A percentile compares a stretch with the other conserved stretches of the same genome.
phyloP scores from a whole-genome alignment of 2,797 vertebrate species.

The Meriones psammophilus region DNA sequence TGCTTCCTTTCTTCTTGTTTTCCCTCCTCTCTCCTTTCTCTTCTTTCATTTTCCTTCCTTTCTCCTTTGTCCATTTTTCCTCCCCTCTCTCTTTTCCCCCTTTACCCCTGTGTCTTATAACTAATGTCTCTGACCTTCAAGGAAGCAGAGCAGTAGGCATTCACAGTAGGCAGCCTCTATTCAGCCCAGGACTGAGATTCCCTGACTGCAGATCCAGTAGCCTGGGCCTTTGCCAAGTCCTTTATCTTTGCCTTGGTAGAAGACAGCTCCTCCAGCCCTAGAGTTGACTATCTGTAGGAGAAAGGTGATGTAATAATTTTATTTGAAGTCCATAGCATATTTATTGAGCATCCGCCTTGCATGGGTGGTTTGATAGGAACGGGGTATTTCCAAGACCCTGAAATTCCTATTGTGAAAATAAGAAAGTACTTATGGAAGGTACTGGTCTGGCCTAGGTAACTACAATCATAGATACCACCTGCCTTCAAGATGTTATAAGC shows the following conservation, averaged over 20 bases:
- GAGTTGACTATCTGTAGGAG: background rate
- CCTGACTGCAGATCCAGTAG: background rate
- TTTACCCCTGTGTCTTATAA: background rate
- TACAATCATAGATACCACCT: background rate
- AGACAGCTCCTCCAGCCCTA: background rate
- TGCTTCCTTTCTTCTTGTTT: too few relatives aligned
- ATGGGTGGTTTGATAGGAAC: background rate
- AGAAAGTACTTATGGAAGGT: background rate
- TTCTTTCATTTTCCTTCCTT: rapidly evolving
- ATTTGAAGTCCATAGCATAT: background rate
- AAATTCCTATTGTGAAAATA: background rate
- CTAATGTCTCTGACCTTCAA: background rate
- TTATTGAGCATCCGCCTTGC: constrained; percentile 32
- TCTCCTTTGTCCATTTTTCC: too few relatives aligned
- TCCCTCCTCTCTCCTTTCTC: background rate
- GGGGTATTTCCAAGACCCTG: background rate
- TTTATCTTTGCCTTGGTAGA: background rate
- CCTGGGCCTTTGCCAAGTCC: background rate
- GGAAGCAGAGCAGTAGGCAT: background rate
- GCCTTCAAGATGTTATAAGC: background rate
- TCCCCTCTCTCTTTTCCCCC: background rate
- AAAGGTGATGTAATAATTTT: background rate
- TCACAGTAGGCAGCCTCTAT: background rate
- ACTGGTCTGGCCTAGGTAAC: background rate
- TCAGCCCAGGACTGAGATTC: background rate